A percentile compares a stretch with the other conserved stretches of the same genome.
These are phyloP conservation scores for Pogonocichla stellata DNA, from an alignment of 2,113 vertebrate species.

Conservation along the genomic window DNA sequence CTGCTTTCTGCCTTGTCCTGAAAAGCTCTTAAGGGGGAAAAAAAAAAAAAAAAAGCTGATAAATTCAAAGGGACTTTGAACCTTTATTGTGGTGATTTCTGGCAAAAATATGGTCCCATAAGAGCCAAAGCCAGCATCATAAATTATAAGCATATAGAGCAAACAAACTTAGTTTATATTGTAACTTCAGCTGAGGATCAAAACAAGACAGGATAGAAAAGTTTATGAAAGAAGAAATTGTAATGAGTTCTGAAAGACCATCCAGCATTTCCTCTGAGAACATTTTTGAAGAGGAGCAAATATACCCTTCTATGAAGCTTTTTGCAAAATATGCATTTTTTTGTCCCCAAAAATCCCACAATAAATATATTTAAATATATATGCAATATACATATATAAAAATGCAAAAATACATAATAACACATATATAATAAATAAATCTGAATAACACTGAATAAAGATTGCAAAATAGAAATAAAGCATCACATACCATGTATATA, in stretches of 20 bases:
- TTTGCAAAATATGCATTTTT: background rate
- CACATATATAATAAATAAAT: background rate
- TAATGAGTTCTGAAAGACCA: background rate
- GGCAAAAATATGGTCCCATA: background rate
- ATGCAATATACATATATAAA: background rate
- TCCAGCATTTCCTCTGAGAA: background rate
- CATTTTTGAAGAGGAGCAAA: background rate
- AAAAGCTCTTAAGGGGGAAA: background rate
- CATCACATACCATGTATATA: background rate
- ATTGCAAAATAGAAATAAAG: background rate
- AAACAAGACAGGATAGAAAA: slow-evolving; percentile 22
- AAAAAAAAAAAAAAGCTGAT: background rate
- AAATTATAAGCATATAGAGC: slow-evolving; percentile 44
- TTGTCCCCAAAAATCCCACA: background rate
- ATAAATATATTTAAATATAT: background rate
- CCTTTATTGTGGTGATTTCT: slow-evolving; percentile 21
- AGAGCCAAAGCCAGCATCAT: slow-evolving; percentile 31
- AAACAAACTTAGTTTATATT: slow-evolving; percentile 23
- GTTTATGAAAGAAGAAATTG: slow-evolving; percentile 3
- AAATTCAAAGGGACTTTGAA: background rate
- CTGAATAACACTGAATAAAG: background rate
- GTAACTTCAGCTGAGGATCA: slow-evolving; percentile 9
- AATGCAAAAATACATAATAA: background rate
- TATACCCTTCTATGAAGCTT: background rate
- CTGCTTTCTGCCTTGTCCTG: slow-evolving; percentile 12